These are phyloP conservation scores for Acipenser ruthenus DNA, from an alignment of 2,797 vertebrate species.

Conservation along the genomic window DNA sequence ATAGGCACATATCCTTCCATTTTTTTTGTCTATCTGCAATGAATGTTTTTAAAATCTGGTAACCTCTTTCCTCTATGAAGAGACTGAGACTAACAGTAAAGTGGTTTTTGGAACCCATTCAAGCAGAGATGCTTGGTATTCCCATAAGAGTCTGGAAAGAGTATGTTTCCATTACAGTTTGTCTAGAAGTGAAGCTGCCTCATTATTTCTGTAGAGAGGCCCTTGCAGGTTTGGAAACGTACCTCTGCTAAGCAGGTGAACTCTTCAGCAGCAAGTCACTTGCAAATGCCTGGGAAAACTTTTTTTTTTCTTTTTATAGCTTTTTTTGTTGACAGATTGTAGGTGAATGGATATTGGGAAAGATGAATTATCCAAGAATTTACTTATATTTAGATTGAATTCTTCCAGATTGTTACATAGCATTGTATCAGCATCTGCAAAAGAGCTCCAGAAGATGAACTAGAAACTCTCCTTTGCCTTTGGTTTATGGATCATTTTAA, in stretches of 20 bases:
- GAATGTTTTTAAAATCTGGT: slow-evolving; percentile 11
- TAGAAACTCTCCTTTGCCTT: too few relatives aligned
- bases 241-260: slow-evolving; percentile 25
- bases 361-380: slow-evolving; percentile 6
- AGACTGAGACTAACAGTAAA: slow-evolving; percentile 16
- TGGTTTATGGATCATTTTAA: too few relatives aligned
- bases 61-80: slow-evolving; percentile 43
- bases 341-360: slow-evolving; percentile 21
- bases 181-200: slow-evolving; percentile 45
- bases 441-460: too few relatives aligned
- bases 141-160: slow-evolving; percentile 68
- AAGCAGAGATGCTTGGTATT: slow-evolving; percentile 59
- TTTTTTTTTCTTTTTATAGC: slow-evolving; percentile 39
- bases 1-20: too few relatives aligned
- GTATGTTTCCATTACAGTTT: slow-evolving; percentile 51
- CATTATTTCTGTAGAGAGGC: slow-evolving; percentile 53
- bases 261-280: slow-evolving; percentile 20
- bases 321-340: slow-evolving; percentile 29
- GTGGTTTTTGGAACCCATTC: slow-evolving; percentile 46
- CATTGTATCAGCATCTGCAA: too few relatives aligned
- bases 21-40: slow-evolving; percentile 11
- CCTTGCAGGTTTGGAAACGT: slow-evolving; percentile 24
- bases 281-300: slow-evolving; percentile 43
- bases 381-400: too few relatives aligned
- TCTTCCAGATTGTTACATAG: too few relatives aligned